These are phyloP conservation scores for Opisthograptis luteolata DNA, from an alignment of 2,888 invertebrate species.

Conservation along the genomic window DNA sequence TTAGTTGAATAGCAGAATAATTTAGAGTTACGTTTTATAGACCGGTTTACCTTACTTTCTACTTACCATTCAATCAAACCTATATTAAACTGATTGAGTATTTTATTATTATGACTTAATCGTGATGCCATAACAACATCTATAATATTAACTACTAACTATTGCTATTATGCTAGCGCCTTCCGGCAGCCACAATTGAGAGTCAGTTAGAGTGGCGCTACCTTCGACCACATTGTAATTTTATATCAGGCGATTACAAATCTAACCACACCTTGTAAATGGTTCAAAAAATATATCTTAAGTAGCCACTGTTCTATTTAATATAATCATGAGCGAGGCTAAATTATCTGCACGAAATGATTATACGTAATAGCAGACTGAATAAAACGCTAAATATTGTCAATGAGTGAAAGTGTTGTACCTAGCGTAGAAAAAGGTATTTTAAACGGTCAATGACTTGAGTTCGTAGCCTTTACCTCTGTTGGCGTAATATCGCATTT, in stretches of 20 bases:
- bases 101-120: constrained; percentile 20
- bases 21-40: background rate
- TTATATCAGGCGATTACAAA: too few species aligned
- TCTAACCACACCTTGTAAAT: too few species aligned
- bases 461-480: constrained; percentile 19
- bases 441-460: constrained; percentile 53
- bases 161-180: too few species aligned
- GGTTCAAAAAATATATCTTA: too few species aligned
- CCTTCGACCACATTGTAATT: too few species aligned
- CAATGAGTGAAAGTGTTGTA: constrained; percentile 69
- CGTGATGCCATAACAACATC: constrained; percentile 1
- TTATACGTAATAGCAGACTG: constrained; percentile 58
- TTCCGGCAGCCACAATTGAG: too few species aligned
- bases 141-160: constrained; percentile 1
- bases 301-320: background rate
- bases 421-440: constrained; percentile 47
- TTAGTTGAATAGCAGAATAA: background rate
- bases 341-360: constrained; percentile 53
- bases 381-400: constrained; percentile 60
- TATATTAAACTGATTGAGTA: background rate
- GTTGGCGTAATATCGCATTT: constrained; percentile 24
- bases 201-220: too few species aligned
- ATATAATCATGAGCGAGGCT: constrained; percentile 46
- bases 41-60: constrained; percentile 20
- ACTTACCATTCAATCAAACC: constrained; percentile 30